Base-by-base conservation (phyloP, 2,113 vertebrate species). In the Amia ocellicauda region DNA sequence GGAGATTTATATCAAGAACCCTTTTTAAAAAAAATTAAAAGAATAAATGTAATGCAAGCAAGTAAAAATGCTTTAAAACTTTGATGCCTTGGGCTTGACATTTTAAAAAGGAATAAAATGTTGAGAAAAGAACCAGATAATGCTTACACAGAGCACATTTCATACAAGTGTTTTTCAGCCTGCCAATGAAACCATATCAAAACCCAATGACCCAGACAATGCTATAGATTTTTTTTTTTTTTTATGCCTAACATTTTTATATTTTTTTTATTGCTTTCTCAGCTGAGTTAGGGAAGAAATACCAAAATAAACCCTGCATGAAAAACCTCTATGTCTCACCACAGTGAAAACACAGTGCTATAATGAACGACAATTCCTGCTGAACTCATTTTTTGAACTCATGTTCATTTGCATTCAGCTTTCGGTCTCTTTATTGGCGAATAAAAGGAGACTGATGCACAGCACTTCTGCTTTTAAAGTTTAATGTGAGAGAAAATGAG, bases 171-270 rank as follows among this genome's bases (percentile, higher is more conserved):
- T 74, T 82, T 84, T 84, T 79, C 29, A 64, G 73, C 68, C 55
- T 66, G 79, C 79, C 76, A 81, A 84, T 82, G 78, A 83, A 83
- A 80, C 80, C 75, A 69, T 81, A 69, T 74, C 36, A 71, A 79
- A 82, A 66, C 76, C 73, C 74, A 73, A 72, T 72, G 75, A 77
- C 72, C 71, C 77, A 80, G 72, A 84, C 81, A 80, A 77, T 76
- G 81, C 58, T 66, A 82, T 73, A 67, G n/a, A n/a, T n/a, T n/a
- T n/a, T n/a, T n/a, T n/a, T n/a, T n/a, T n/a, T n/a, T n/a, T n/a
- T n/a, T n/a, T n/a, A n/a, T n/a, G 31, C 11, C 31, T 7, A 36
- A 36, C 5, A 36, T n/a, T n/a, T n/a, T n/a, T n/a, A n/a, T n/a
- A n/a, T n/a, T n/a, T n/a, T n/a, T n/a, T 11, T 11, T 11, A 36